Evolutionary conservation across 1,140 invertebrate genomes (phyloP).

Genomic region (Ceratina japonica): DNA sequence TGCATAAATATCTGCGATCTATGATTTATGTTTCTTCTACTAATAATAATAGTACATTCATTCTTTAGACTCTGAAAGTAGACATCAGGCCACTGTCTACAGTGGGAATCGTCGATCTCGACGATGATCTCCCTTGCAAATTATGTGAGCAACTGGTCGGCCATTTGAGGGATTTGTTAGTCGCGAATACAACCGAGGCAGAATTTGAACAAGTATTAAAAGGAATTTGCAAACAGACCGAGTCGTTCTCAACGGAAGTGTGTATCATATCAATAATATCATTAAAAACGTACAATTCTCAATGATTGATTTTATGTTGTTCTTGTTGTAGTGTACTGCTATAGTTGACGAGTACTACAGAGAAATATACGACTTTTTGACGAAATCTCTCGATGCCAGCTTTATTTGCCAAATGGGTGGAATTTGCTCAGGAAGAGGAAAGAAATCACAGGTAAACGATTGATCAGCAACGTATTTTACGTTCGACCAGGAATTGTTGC

Average conservation of each 20-base stretch:
- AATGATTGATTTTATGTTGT: not conserved
- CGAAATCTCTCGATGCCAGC: slow-evolving; percentile 85
- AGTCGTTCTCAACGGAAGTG: slow-evolving; percentile 81
- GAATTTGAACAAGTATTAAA: slow-evolving; percentile 89
- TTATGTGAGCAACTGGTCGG: slow-evolving; percentile 90
- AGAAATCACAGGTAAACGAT: slow-evolving; percentile 38
- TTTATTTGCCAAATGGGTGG: slow-evolving; percentile 85
- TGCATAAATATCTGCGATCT: not conserved
- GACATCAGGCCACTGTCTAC: slow-evolving; percentile 81
- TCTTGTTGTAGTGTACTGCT: slow-evolving; percentile 76
- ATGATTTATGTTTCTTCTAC: too few species aligned
- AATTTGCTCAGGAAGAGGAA: slow-evolving; percentile 81
- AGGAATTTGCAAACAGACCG: slow-evolving; percentile 90
- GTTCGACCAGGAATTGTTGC: not conserved
- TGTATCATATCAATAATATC: slow-evolving; percentile 29
- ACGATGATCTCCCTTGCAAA: slow-evolving; percentile 89
- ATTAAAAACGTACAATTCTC: not conserved
- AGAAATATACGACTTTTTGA: slow-evolving; percentile 86
- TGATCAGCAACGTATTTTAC: not conserved
- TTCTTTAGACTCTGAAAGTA: slow-evolving; percentile 71
- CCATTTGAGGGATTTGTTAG: slow-evolving; percentile 88
- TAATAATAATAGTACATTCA: not conserved
- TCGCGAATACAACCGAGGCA: slow-evolving; percentile 91
- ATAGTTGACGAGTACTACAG: slow-evolving; percentile 89
- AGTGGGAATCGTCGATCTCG: slow-evolving; percentile 79